These are phyloP conservation scores for Anguilla marmorata DNA, from an alignment of 2,797 vertebrate genomes.

Conservation along the genomic window DNA sequence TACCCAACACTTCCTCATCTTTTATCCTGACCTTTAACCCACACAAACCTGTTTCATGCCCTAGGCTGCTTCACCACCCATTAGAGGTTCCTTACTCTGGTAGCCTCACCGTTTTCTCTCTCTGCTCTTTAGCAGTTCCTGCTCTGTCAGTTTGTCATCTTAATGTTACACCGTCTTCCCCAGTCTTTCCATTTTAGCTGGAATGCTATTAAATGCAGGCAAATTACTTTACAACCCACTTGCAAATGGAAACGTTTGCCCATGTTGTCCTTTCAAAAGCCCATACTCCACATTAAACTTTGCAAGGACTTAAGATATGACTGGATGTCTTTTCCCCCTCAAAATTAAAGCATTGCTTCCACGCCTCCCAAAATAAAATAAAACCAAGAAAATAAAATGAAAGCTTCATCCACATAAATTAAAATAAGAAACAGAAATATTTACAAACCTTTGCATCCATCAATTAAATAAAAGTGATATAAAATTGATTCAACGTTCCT, in stretches of 20 bases:
- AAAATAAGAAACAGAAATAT: constrained; percentile 66
- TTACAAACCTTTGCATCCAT: constrained; percentile 68
- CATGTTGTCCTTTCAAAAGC: background rate
- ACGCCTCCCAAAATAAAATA: constrained; percentile 57
- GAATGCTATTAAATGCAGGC: background rate
- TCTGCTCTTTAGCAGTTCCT: background rate
- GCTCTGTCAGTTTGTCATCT: background rate
- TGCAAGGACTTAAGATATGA: background rate
- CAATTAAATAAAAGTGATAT: constrained; percentile 67
- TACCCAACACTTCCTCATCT: background rate
- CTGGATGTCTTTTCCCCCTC: background rate
- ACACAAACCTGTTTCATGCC: constrained; percentile 1
- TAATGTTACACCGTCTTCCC: background rate
- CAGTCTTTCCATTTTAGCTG: background rate
- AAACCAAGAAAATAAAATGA: constrained; percentile 47
- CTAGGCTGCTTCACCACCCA: background rate
- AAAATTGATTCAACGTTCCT: constrained; percentile 51
- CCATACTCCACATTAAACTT: constrained; percentile 8
- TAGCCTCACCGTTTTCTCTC: background rate
- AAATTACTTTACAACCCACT: background rate
- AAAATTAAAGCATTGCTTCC: constrained; percentile 39
- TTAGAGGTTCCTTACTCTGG: background rate
- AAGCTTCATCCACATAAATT: constrained; percentile 74
- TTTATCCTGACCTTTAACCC: background rate
- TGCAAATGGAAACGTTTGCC: background rate